Conservation (phyloP, 2,113 vertebrate species). For the Accipiter cooperii region DNA sequence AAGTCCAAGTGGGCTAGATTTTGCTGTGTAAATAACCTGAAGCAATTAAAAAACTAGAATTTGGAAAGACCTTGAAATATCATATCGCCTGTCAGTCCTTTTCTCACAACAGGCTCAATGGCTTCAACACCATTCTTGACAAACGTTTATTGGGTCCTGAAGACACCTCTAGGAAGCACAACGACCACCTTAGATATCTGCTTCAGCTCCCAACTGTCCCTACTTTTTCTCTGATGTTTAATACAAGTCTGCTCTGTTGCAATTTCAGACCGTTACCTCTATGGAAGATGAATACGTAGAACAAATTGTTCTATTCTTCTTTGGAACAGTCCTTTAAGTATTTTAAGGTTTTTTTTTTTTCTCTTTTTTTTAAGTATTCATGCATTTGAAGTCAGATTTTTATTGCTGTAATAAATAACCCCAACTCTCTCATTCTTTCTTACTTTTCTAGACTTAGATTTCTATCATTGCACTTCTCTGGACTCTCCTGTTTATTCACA, state of each 20-base stretch:
- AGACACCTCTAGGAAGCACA: not conserved
- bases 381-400: not conserved
- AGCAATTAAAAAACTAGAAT: not conserved
- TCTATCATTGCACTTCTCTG: not conserved
- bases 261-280: not conserved
- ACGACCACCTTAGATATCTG: not conserved
- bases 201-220: not conserved
- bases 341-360: not conserved
- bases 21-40: not conserved
- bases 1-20: not conserved
- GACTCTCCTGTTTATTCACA: not conserved
- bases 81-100: fast-evolving
- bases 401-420: not conserved
- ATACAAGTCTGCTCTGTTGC: not conserved
- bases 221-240: not conserved
- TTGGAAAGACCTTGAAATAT: not conserved
- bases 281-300: not conserved
- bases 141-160: not conserved
- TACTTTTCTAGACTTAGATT: not conserved
- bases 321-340: not conserved
- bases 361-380: not conserved
- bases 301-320: not conserved
- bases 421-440: not conserved
- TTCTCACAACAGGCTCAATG: not conserved
- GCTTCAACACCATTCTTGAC: not conserved